Conservation (phyloP, 1,140 invertebrate genomes). For the Drosophila pectinifera region DNA sequence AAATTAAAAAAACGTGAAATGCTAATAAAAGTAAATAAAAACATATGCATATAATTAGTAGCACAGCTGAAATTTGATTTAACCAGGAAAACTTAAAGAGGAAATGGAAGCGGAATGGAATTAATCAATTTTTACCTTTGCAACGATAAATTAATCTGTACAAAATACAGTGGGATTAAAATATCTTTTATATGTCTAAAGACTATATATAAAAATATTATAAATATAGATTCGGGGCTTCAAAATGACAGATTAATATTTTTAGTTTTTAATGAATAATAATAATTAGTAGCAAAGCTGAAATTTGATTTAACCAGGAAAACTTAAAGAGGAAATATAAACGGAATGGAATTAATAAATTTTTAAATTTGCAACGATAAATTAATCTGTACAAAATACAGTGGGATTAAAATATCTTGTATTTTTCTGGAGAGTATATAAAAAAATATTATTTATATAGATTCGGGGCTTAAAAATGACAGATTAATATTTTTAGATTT, state of each 20-base stretch:
- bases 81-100: conserved; percentile 17
- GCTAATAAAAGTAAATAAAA: conserved; percentile 45
- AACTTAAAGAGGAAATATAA: conserved; percentile 31
- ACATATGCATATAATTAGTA: conserved; percentile 62
- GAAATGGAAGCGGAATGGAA: conserved; percentile 39
- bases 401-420: not conserved
- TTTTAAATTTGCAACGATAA: conserved; percentile 4
- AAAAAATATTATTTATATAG: not conserved
- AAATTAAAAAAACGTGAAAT: conserved; percentile 19
- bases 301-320: conserved; percentile 43
- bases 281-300: conserved; percentile 49
- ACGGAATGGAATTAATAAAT: conserved; percentile 40
- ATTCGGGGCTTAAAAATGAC: too few species aligned
- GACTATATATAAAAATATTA: not conserved
- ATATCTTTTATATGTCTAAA: not conserved
- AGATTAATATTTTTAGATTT: too few species aligned
- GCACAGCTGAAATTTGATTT: conserved; percentile 44
- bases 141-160: not conserved
- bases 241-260: too few species aligned
- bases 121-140: conserved; percentile 29
- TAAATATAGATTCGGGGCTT: too few species aligned
- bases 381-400: not conserved
- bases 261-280: too few species aligned
- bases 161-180: not conserved
- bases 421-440: not conserved